A percentile compares a stretch with the other conserved stretches of the same genome.
These are phyloP conservation scores for Archilochus colubris DNA, from an alignment of 2,113 vertebrate species.

Conservation along the genomic window DNA sequence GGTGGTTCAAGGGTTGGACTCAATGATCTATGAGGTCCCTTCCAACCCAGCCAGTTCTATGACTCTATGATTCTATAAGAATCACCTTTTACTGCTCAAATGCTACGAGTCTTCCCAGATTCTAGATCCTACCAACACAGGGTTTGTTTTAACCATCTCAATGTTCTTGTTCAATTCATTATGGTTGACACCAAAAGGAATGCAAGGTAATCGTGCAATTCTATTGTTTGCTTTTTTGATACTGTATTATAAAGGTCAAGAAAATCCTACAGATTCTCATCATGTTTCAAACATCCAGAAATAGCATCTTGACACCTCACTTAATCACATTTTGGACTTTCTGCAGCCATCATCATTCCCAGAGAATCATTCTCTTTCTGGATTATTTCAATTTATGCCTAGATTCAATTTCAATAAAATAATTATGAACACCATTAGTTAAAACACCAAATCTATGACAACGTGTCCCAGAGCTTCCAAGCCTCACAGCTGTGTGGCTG, in stretches of 20 bases:
- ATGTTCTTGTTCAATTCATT: neutral
- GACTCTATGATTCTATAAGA: no score
- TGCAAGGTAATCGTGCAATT: neutral
- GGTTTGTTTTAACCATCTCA: neutral
- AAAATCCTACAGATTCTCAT: neutral
- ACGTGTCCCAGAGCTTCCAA: neutral
- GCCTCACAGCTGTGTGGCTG: neutral
- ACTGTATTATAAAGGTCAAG: neutral
- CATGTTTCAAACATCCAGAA: neutral
- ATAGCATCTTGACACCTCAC: neutral
- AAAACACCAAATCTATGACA: neutral
- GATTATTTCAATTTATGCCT: rapidly evolving
- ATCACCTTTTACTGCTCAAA: neutral
- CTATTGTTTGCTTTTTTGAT: neutral
- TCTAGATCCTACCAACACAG: neutral
- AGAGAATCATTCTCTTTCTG: neutral
- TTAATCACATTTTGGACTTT: neutral
- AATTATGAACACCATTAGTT: neutral
- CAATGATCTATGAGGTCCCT: no score
- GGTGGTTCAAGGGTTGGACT: no score
- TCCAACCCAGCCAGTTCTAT: no score
- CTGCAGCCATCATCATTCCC: neutral
- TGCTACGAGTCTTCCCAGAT: neutral
- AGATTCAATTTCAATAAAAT: neutral
- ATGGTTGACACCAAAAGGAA: neutral